A percentile compares a stretch with the other conserved stretches of the same genome.
phyloP scores from a whole-genome alignment of 2,888 invertebrate genomes.

The Drosophila mimetica region DNA sequence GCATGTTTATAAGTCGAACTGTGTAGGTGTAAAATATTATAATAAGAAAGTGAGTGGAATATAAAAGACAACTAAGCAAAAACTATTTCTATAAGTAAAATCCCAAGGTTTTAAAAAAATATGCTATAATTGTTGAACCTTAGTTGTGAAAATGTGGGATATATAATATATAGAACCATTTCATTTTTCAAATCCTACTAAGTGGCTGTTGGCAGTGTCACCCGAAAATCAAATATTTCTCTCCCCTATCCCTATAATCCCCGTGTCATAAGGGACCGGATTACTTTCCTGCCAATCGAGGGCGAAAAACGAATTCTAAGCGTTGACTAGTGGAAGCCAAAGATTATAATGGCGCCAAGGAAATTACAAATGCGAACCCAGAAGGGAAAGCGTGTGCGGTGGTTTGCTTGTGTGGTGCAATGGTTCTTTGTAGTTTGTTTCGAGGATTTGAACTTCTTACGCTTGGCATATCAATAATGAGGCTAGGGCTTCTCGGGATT shows the following conservation, averaged over 20 bases:
- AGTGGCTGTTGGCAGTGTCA: no score
- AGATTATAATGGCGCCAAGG: constrained; percentile 39
- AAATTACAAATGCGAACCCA: constrained; percentile 29
- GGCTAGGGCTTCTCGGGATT: constrained; percentile 32
- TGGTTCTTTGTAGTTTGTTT: constrained; percentile 54
- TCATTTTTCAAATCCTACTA: no score
- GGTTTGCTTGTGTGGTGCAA: constrained; percentile 13
- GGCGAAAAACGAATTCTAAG: not conserved
- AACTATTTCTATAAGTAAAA: no score
- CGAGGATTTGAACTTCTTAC: constrained; percentile 58
- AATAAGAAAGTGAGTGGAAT: not conserved
- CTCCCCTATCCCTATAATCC: constrained; percentile 2
- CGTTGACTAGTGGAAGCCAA: constrained; percentile 17
- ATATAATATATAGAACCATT: no score
- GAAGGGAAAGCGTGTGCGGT: not conserved
- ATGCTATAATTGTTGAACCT: no score
- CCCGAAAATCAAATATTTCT: no score
- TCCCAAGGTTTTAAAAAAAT: no score
- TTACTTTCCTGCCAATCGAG: constrained; percentile 3
- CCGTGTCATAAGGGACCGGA: not conserved
- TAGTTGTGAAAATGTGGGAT: no score
- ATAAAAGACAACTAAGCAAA: not conserved
- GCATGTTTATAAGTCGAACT: not conserved
- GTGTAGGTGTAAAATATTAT: not conserved
- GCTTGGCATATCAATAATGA: constrained; percentile 65